Base-by-base conservation (phyloP, 2,113 vertebrate species). In the Ictidomys tridecemlineatus region DNA sequence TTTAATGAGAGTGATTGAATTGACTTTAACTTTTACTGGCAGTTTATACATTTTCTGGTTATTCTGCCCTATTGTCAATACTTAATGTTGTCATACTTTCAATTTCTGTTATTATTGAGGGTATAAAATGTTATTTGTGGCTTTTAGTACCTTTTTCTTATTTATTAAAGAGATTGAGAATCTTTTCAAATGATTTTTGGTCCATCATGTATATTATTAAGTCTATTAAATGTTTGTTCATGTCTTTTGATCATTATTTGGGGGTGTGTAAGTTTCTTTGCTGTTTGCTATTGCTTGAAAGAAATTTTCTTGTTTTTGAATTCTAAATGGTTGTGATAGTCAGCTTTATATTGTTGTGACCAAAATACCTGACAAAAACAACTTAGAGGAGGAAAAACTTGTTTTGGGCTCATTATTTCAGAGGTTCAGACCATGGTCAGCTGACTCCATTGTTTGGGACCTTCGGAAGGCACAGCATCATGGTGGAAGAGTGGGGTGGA, bases 71-170 rank as follows among this genome's bases (percentile, higher is more conserved):
- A 4, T 45, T 67, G 5, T 69, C 17, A 63, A 58, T 78, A 51
- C 6, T 83, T 82, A 53, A 69, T 80, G 37, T 78, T 70, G 39
- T 3, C 39, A 63, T 1, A 69, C 18, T 42, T 93, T 83, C 22
- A 70, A 78, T 56, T 90, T 80, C 82, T 93, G 4, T 5, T 86
- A 16, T 76, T 74, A 6, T 82, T 78, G n/a, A 48, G 10, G 4
- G 42, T 61, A 4, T 82, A 85, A 78, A 69, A 85, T 53, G 8
- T 2, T 53, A 39, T 90, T 86, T 86, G 51, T 45, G 18, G 24
- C 53, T 73, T 89, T 93, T 87, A 34, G 56, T 74, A 26, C 69
- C 83, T 30, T 88, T 85, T 89, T 80, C 12, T 39, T 80, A 76
- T 53, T 70, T 95, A 22, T 69, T 74, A 90, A 28, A 2, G 58